Base-by-base conservation (phyloP, 53 echinoderm and acorn worm species). In the Zoroaster sp. region DNA sequence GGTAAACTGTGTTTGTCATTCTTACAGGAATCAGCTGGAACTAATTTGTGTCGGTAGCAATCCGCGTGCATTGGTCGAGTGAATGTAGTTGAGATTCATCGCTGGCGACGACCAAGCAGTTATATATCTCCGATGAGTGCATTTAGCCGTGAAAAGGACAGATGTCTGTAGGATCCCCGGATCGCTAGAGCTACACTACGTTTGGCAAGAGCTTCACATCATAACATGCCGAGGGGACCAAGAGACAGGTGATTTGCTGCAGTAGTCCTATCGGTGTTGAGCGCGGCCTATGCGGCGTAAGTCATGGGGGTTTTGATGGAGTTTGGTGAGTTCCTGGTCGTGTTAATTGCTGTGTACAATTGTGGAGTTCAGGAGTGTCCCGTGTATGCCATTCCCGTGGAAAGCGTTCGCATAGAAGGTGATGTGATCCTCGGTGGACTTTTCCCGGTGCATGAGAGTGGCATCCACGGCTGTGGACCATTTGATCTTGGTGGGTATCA, bases 371-470 rank as follows among this genome's bases (percentile, higher is more conserved):
- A 42, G 5, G 28, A 34, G 42, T 15, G 44, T 1, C 18, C 35
- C 14, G 85, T 71, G 11, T 2, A 23, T 14, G 69, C 69, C 17
- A 44, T 10, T 34, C 71, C 47, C 4, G 38, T 49, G 85, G 85
- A 85, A 70, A 82, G 82, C 14, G 90, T 89, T 20, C 72, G 82
- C 18, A 51, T 89, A 21, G 45, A 44, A 32, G 96, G 96, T 40
- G 90, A 95, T 74, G 87, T 96, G n/a, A 93, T 94, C 9, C 88
- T 96, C 20, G 96, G 96, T 2, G 96, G 96, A 44, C 78, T 96
- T 40, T 96, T 96, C 86, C 96, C 96, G 23, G 95, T 96, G 11
- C 96, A 96, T 73, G 87, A 93, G 69, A 83, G 72, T 23, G 94
- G 95, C 11, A 77, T 91, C 21, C 75, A 86, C 55, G 92, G 91